Conservation (phyloP, 2,888 invertebrate species). For the Drosophila atroscutellata region DNA sequence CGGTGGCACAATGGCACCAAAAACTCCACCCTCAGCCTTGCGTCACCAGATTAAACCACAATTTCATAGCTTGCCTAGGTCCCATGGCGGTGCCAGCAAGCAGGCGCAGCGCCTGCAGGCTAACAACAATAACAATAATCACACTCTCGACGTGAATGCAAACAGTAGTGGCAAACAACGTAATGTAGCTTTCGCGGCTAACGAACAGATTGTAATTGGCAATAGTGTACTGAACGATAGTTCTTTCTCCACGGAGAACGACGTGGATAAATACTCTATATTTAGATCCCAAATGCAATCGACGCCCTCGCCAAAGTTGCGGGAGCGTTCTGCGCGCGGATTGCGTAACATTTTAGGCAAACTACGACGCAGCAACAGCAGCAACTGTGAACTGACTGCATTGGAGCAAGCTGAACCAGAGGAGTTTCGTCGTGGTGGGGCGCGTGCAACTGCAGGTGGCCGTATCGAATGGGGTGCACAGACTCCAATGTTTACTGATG, state of each 20-base stretch:
- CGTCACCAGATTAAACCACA: constrained; percentile 91
- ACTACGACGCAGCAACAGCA: constrained; percentile 89
- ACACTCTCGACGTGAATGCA: constrained; percentile 70
- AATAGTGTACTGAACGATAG: constrained; percentile 57
- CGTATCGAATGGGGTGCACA: constrained; percentile 88
- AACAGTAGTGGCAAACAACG: constrained; percentile 77
- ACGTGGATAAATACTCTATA: constrained; percentile 82
- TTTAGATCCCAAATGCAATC: constrained; percentile 85
- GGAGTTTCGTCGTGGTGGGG: constrained; percentile 89
- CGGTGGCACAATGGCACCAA: constrained; percentile 46
- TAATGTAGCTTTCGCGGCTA: constrained; percentile 81
- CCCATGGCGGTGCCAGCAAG: constrained; percentile 86
- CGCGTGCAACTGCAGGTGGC: constrained; percentile 90
- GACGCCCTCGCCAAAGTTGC: constrained; percentile 84
- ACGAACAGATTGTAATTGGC: constrained; percentile 81
- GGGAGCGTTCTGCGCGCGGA: constrained; percentile 85
- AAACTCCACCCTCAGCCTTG: constrained; percentile 92
- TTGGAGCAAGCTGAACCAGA: constrained; percentile 85
- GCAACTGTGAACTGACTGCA: constrained; percentile 88
- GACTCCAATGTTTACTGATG: constrained; percentile 60
- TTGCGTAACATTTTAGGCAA: constrained; percentile 89
- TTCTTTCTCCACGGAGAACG: constrained; percentile 77
- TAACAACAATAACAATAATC: constrained; percentile 59
- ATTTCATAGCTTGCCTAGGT: constrained; percentile 92
- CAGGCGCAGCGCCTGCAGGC: constrained; percentile 65